phyloP scores from a whole-genome alignment of 2,113 vertebrate species.

The Turdus rufiventris region DNA sequence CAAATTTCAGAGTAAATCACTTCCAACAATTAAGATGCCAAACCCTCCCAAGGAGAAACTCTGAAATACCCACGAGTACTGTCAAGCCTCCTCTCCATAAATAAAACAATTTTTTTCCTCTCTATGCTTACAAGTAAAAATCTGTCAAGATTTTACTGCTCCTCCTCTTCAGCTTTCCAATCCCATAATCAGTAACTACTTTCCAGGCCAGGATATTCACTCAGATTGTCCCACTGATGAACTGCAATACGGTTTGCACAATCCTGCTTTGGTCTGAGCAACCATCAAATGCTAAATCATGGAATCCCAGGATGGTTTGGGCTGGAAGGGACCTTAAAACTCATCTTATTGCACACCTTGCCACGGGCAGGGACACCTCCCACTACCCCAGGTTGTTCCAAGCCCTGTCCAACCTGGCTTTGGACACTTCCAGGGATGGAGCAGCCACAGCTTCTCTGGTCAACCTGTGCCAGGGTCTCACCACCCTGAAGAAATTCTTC shows the following conservation, averaged over 20 bases:
- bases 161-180: not conserved
- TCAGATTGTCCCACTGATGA: not conserved
- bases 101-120: not conserved
- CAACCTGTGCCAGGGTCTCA: accelerated
- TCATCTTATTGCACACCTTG: not conserved
- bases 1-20: not conserved
- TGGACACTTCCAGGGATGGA: not conserved
- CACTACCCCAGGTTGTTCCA: not conserved
- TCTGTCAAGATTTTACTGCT: not conserved
- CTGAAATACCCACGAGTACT: not conserved
- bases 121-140: not conserved
- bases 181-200: not conserved
- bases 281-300: not conserved
- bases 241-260: not conserved
- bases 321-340: not conserved
- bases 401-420: not conserved
- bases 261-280: not conserved
- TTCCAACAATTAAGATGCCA: not conserved
- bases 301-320: not conserved
- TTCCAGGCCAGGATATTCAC: not conserved
- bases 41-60: not conserved
- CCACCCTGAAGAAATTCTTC: not conserved
- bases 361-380: not conserved
- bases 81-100: not conserved
- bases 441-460: not conserved